Percentiles rank a stretch among this genome's conserved stretches.
Evolutionary conservation across 2,888 invertebrate genomes (phyloP).

Genomic region (Andrena bucephala): DNA sequence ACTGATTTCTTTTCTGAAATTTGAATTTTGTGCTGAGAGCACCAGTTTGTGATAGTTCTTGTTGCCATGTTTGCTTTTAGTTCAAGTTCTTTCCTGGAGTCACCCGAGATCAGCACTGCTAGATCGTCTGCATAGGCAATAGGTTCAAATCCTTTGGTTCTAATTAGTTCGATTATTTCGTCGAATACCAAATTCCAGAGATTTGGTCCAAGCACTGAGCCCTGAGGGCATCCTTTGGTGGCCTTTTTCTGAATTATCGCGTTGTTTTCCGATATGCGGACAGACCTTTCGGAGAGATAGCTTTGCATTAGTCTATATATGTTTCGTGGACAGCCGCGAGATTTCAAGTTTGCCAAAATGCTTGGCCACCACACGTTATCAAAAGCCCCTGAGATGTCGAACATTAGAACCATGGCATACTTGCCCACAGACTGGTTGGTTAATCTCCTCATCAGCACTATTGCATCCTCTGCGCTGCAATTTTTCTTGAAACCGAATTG

Average conservation of each 20-base stretch:
- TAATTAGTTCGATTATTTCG: background rate
- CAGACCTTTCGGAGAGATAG: background rate
- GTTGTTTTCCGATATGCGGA: background rate
- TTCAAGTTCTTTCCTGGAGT: background rate
- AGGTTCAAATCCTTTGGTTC: background rate
- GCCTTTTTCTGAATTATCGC: background rate
- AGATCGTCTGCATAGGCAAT: background rate
- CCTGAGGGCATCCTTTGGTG: background rate
- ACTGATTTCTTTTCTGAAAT: conserved; percentile 21
- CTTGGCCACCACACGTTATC: background rate
- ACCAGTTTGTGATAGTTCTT: background rate
- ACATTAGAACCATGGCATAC: background rate
- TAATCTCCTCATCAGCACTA: background rate
- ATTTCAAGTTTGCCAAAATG: background rate
- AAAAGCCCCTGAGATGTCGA: background rate
- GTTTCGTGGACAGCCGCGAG: background rate
- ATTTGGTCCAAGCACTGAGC: background rate
- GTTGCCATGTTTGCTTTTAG: background rate
- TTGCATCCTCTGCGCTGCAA: background rate
- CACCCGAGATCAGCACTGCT: background rate
- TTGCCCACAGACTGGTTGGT: background rate
- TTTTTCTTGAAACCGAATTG: background rate
- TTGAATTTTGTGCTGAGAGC: background rate
- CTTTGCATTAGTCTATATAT: background rate
- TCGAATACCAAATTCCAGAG: background rate